Conservation (phyloP, 2,797 vertebrate species). For the Danio kyathit region DNA sequence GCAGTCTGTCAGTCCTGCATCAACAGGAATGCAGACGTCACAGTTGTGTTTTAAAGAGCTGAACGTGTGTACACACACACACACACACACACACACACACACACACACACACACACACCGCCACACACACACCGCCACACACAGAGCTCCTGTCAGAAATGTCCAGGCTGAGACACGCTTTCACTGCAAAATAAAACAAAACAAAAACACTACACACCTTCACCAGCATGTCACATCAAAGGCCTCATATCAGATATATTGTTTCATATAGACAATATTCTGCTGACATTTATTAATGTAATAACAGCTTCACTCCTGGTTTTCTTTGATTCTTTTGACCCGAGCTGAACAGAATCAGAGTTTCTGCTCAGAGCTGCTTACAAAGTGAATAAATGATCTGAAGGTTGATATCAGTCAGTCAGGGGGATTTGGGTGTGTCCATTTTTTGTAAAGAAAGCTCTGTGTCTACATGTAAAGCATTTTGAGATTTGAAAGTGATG, state of each 20-base stretch:
- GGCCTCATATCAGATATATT: not conserved
- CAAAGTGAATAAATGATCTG: slow-evolving; percentile 16
- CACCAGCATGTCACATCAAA: not conserved
- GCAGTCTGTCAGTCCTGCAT: not conserved
- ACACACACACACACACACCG: too few relatives aligned
- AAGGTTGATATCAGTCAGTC: not conserved
- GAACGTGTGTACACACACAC: not conserved
- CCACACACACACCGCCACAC: not conserved
- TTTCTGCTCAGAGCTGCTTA: not conserved
- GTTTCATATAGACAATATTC: not conserved
- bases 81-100: not conserved
- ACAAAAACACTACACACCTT: not conserved
- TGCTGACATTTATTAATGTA: not conserved
- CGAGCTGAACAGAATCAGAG: not conserved
- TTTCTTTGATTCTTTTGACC: not conserved
- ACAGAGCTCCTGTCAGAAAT: slow-evolving; percentile 20
- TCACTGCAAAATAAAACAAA: not conserved
- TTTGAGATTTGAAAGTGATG: not conserved
- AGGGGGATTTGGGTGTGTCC: slow-evolving; percentile 21
- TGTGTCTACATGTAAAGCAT: not conserved
- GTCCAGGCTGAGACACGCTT: not conserved
- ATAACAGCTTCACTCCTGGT: not conserved
- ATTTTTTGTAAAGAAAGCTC: slow-evolving; percentile 3
- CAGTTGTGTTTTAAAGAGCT: slow-evolving; percentile 15
- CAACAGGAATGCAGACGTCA: slow-evolving; percentile 34